Evolutionary conservation across 2,888 invertebrate genomes (phyloP).

Genomic region (Ophioninae sp.): DNA sequence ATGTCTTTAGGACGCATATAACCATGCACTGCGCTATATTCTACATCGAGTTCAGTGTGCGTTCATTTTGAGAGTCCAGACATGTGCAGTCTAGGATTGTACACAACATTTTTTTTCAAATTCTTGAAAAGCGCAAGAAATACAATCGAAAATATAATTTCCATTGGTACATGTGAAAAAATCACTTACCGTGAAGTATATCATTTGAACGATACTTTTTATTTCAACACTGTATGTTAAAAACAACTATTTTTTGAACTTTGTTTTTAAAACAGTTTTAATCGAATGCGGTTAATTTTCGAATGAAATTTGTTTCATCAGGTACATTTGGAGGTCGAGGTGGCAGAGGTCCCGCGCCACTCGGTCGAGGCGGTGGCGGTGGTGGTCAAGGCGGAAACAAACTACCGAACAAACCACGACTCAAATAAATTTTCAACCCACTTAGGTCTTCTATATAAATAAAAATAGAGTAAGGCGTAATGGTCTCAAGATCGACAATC

Average conservation of each 20-base stretch:
- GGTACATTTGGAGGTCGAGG: conserved; percentile 85
- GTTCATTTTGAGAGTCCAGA: too few relatives aligned
- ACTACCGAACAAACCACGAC: conserved; percentile 73
- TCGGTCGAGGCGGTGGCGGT: conserved; percentile 82
- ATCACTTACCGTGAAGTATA: background rate
- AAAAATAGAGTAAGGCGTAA: conserved; percentile 49
- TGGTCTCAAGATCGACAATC: conserved; percentile 33
- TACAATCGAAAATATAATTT: too few relatives aligned
- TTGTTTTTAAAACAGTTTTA: background rate
- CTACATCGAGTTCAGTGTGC: too few relatives aligned
- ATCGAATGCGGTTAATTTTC: background rate
- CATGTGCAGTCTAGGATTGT: too few relatives aligned
- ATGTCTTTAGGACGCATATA: too few relatives aligned
- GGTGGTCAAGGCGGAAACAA: conserved; percentile 76
- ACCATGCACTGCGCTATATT: too few relatives aligned
- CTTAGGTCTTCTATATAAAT: conserved; percentile 31
- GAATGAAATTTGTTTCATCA: conserved; percentile 36
- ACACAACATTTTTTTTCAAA: too few relatives aligned
- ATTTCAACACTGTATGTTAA: background rate
- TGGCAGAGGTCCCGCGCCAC: conserved; percentile 82
- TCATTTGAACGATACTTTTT: background rate
- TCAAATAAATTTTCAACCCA: conserved; percentile 67
- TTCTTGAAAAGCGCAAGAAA: too few relatives aligned
- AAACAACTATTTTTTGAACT: background rate
- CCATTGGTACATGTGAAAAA: background rate